These are phyloP conservation scores for Rhinogobio ventralis DNA, from an alignment of 2,797 vertebrate genomes.

Conservation along the genomic window DNA sequence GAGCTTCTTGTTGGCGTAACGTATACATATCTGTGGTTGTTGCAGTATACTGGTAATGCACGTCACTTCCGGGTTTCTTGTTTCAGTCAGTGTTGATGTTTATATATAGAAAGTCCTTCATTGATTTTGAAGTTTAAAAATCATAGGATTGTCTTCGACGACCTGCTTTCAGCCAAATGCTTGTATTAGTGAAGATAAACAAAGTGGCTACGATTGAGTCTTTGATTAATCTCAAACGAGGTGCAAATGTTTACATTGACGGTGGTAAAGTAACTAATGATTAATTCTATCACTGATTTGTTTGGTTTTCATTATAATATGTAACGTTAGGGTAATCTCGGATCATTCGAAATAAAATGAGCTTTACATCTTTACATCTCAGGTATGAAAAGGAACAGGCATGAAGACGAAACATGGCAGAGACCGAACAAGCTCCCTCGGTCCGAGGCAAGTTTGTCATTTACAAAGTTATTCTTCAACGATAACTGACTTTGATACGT, in stretches of 20 bases:
- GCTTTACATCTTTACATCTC: background rate
- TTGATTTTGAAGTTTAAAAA: background rate
- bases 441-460: conserved; percentile 59
- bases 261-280: background rate
- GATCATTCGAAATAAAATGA: background rate
- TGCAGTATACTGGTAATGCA: background rate
- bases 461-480: background rate
- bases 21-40: too few species aligned
- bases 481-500: background rate
- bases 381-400: conserved; percentile 51
- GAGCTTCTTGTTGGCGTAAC: too few species aligned
- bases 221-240: background rate
- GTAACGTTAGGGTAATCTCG: too few species aligned
- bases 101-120: background rate
- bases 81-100: background rate
- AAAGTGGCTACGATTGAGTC: background rate
- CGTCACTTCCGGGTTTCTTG: conserved; percentile 11
- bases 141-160: background rate
- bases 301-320: background rate
- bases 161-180: background rate
- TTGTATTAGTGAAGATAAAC: background rate
- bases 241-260: background rate
- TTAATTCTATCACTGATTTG: background rate
- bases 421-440: conserved; percentile 44
- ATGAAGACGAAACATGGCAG: conserved; percentile 5